Base-by-base conservation (phyloP, 2,888 invertebrate genomes). In the Plebejus anna region DNA sequence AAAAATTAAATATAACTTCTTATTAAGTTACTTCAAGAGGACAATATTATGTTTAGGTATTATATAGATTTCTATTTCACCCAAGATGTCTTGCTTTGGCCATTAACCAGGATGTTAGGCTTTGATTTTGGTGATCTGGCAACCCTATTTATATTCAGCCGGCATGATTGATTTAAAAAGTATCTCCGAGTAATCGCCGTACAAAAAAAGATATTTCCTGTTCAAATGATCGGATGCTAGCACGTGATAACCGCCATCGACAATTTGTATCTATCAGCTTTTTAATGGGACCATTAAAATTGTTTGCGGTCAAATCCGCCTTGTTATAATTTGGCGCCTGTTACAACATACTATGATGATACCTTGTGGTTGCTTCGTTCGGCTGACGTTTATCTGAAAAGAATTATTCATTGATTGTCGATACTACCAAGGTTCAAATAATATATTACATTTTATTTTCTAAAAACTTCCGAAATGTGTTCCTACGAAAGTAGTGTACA, bases 261-360 rank as follows among this genome's bases (percentile, higher is more conserved):
- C 87, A 86, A 91, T 91, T 91, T 91, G 91, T 91, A 83, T 89
- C 90, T 90, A 90, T 91, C 91, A 89, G 38, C 88, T 89, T 89
- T 90, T 90, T 92, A 91, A 92, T 91, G 89, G 88, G 87, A 84
- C 87, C 88, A 89, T 91, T 89, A 90, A 89, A 91, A 89, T 89
- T 87, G 87, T 89, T 86, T 89, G 91, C 88, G 90, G 90, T 90
- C 87, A 80, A 82, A 83, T 86, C 82, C 84, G 84, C 84, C 86
- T 87, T 86, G 84, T 87, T 88, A 88, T 85, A 88, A 88, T 90
- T 90, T 88, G 89, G 87, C 87, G 85, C 85, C 85, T 86, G 83
- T 88, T 85, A 84, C 84, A 83, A 83, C 81, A 84, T 80, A 78
- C 70, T 55, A 70, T 71, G 76, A 77, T 87, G 88, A 90, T 88